phyloP scores from a whole-genome alignment of 2,888 invertebrate genomes.

The Muschampia plurimacula region DNA sequence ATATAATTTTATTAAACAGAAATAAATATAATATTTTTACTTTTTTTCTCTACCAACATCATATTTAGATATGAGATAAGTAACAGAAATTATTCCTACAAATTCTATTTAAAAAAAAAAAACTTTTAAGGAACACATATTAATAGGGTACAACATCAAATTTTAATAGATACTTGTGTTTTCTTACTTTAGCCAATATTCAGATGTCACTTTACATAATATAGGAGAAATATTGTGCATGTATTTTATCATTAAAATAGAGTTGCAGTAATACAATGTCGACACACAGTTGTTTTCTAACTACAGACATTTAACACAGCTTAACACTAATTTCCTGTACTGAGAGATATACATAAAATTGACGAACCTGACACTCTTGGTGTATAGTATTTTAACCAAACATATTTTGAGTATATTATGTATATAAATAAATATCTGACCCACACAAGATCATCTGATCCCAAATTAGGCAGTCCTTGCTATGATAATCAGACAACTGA shows the following conservation, averaged over 20 bases:
- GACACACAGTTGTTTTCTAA: slow-evolving; percentile 70
- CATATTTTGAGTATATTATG: slow-evolving; percentile 2
- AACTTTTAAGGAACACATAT: slow-evolving; percentile 16
- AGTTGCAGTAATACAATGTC: slow-evolving; percentile 45
- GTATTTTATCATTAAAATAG: slow-evolving; percentile 36
- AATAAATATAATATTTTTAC: slow-evolving; percentile 8
- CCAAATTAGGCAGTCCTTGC: too few species aligned
- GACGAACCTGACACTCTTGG: slow-evolving; percentile 55
- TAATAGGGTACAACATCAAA: slow-evolving; percentile 17
- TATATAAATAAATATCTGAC: too few species aligned
- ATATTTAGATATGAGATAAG: slow-evolving; percentile 4
- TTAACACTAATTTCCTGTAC: slow-evolving; percentile 82
- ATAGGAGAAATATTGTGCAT: slow-evolving; percentile 33
- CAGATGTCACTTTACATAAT: slow-evolving; percentile 29
- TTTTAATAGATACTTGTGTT: slow-evolving; percentile 3
- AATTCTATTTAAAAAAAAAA: slow-evolving; percentile 13
- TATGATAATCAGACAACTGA: too few species aligned
- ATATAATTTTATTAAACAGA: neutral
- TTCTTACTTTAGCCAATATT: slow-evolving; percentile 12
- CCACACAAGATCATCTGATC: too few species aligned
- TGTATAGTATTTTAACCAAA: slow-evolving; percentile 5
- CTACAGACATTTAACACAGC: slow-evolving; percentile 77
- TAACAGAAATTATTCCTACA: neutral
- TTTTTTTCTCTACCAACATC: slow-evolving; percentile 1
- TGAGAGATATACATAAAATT: slow-evolving; percentile 81